Evolutionary conservation across 2,113 vertebrate species (phyloP).

Genomic region (Chaetodon trifascialis): DNA sequence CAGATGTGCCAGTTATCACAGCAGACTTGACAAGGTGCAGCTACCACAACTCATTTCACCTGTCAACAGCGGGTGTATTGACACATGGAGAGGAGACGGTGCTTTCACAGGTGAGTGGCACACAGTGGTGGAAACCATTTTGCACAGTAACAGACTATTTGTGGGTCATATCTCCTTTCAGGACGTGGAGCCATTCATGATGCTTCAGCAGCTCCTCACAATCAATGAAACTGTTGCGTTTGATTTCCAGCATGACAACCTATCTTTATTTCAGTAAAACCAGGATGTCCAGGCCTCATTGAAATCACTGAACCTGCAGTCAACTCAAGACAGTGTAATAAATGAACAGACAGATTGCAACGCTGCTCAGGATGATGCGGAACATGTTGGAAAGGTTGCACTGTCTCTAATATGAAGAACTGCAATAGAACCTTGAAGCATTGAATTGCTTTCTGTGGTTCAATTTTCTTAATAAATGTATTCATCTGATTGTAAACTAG

Average conservation of each 20-base stretch:
- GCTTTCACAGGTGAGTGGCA: conserved; percentile 58
- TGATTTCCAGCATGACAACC: conserved; percentile 44
- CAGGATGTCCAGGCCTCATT: neutral
- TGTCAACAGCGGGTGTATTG: conserved; percentile 54
- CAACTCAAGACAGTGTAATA: conserved; percentile 1
- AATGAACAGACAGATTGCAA: neutral
- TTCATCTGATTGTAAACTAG: conserved; percentile 11
- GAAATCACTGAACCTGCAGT: conserved; percentile 15
- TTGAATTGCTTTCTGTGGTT: neutral
- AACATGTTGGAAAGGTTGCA: neutral
- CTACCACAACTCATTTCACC: conserved; percentile 68
- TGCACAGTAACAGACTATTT: conserved; percentile 59
- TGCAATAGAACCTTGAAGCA: neutral
- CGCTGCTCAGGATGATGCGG: neutral
- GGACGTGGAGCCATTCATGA: conserved; percentile 45
- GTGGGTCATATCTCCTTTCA: conserved; percentile 52
- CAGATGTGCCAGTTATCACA: conserved; percentile 51
- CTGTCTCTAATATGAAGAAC: neutral
- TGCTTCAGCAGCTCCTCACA: neutral
- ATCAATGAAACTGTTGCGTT: conserved; percentile 48
- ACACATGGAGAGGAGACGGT: conserved; percentile 38
- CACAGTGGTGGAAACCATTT: conserved; percentile 55
- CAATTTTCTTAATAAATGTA: conserved; percentile 16
- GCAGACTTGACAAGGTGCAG: conserved; percentile 67
- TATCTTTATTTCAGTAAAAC: conserved; percentile 38